Percentiles rank a stretch among this genome's conserved stretches.
phyloP scores from a whole-genome alignment of 23 tunicate genomes.

The Clavelina lepadiformis region DNA sequence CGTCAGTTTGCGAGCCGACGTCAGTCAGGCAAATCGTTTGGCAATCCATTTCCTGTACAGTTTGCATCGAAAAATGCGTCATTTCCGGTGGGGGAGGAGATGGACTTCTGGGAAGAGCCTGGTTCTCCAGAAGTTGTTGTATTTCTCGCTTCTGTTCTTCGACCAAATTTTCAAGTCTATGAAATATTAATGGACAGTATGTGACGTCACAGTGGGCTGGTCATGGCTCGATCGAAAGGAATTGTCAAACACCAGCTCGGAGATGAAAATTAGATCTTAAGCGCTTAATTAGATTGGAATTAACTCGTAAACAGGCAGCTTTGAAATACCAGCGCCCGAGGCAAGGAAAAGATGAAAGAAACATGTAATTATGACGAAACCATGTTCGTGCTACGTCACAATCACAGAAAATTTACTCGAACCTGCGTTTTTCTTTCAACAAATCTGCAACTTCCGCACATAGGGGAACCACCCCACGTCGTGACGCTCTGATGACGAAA shows the following conservation, averaged over 20 bases:
- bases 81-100: conserved; percentile 49
- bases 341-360: no score
- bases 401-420: background rate
- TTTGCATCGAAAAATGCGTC: conserved; percentile 53
- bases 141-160: conserved; percentile 44
- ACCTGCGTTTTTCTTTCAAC: conserved; percentile 70
- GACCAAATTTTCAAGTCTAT: conserved; percentile 25
- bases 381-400: background rate
- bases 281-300: no score
- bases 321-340: no score
- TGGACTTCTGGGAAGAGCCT: conserved; percentile 34
- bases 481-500: conserved; percentile 80
- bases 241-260: no score
- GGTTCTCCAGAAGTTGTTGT: conserved; percentile 20
- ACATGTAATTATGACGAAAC: no score
- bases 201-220: no score
- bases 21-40: conserved; percentile 48
- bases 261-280: no score
- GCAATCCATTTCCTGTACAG: conserved; percentile 67
- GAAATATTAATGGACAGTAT: no score
- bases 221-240: no score
- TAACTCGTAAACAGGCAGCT: no score
- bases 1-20: conserved; percentile 46
- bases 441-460: conserved; percentile 87
- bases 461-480: conserved; percentile 75